A percentile compares a stretch with the other conserved stretches of the same genome.
Conservation (phyloP, 2,797 vertebrate species). For the Melanotaenia maccullochi region DNA sequence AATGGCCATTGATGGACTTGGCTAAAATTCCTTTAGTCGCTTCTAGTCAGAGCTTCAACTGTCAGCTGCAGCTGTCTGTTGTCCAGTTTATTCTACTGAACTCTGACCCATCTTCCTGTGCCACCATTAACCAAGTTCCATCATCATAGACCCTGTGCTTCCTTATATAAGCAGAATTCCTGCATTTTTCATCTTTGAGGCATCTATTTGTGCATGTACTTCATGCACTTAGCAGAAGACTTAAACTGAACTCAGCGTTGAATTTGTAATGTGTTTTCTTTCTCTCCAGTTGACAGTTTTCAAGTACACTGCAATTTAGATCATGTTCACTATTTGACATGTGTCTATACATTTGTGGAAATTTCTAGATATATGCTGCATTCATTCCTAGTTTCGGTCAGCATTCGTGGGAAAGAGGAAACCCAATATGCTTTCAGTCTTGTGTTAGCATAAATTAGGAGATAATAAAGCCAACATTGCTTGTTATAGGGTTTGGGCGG, state of each 20-base stretch:
- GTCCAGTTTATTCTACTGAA: constrained; percentile 62
- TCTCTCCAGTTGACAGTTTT: constrained; percentile 12
- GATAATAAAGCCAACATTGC: constrained; percentile 63
- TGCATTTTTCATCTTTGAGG: constrained; percentile 42
- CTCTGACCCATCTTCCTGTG: constrained; percentile 53
- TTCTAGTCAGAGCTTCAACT: constrained; percentile 29
- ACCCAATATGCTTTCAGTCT: constrained; percentile 38
- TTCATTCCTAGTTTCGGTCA: constrained; percentile 31
- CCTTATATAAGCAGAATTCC: constrained; percentile 21
- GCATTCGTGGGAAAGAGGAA: constrained; percentile 48
- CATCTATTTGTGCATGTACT: constrained; percentile 11
- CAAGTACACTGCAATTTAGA: constrained; percentile 14
- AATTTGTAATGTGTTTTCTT: background rate
- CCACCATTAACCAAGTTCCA: constrained; percentile 32
- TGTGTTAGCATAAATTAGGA: constrained; percentile 47
- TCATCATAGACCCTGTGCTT: constrained; percentile 41
- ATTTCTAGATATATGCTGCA: background rate
- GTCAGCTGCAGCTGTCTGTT: constrained; percentile 65
- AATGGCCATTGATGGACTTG: constrained; percentile 17
- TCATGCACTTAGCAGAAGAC: background rate
- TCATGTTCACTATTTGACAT: background rate
- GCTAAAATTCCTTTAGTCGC: constrained; percentile 37
- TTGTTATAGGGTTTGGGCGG: constrained; percentile 41
- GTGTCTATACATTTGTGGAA: too few species aligned
- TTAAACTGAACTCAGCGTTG: constrained; percentile 8